phyloP scores from a whole-genome alignment of 1,140 invertebrate species.

The Parapsyche elsis region DNA sequence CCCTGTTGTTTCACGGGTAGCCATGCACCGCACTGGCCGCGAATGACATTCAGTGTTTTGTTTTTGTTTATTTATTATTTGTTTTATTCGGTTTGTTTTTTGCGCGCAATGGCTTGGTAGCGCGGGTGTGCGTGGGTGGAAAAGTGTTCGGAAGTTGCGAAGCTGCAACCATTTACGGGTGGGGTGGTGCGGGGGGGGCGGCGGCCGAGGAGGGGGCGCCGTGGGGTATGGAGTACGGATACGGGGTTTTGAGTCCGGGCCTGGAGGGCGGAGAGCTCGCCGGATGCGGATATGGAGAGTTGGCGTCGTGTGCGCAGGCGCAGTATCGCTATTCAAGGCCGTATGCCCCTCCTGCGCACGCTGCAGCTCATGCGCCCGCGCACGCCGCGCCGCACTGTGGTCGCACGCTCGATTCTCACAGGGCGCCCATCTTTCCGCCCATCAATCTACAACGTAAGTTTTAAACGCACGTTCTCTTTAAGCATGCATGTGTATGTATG shows the following conservation, averaged over 20 bases:
- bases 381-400: conserved; percentile 65
- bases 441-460: conserved; percentile 68
- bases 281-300: conserved; percentile 81
- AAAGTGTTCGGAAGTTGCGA: conserved; percentile 27
- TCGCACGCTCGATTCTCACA: conserved; percentile 61
- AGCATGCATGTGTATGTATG: background rate
- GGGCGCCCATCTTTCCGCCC: conserved; percentile 66
- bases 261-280: conserved; percentile 60
- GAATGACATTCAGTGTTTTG: no score
- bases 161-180: conserved; percentile 48
- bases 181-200: conserved; percentile 58
- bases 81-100: background rate
- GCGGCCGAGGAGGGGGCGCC: conserved; percentile 36
- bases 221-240: conserved; percentile 65
- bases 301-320: conserved; percentile 89
- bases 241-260: conserved; percentile 61
- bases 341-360: conserved; percentile 72
- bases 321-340: conserved; percentile 76
- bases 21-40: background rate
- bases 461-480: no score
- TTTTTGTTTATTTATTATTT: background rate
- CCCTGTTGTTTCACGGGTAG: no score
- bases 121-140: no score
- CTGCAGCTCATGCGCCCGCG: conserved; percentile 62
- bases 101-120: conserved; percentile 59